Base-by-base conservation (phyloP, 2,888 invertebrate species). In the Sepioteuthis lessoniana region DNA sequence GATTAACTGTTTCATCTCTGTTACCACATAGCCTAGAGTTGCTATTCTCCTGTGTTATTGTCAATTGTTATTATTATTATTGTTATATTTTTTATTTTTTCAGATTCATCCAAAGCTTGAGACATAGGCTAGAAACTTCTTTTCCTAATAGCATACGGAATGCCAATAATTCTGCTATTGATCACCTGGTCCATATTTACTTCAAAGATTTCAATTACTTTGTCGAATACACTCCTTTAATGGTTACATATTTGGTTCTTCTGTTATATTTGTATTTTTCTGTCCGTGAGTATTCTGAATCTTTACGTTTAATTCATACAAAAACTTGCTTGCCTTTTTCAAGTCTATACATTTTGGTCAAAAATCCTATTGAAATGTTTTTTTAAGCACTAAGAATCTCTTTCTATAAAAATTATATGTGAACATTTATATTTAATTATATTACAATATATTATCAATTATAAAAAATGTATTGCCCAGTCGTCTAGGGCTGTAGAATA, bases 231-330 rank as follows among this genome's bases (percentile, higher is more conserved):
- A 96, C 99, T 50, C 99, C 99, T 0, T 97, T 99, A 21, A 98
- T 98, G 42, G 98, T 98, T 94, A 98, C 99, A 2, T 99, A 99
- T 96, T 97, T 98, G 5, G 98, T 99, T 35, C 97, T 99, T 55
- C 99, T 99, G 97, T 97, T 99, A 46, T 99, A 99, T 97, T 98
- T 99, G 55, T 99, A 99, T 97, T 99, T 99, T 97, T 99, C 99
- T 46, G 98, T 99, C 76, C 98, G 99, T 95, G 96, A 97, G 97
- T 97, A 95, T 47, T 28, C 37, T 55, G 16, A 76, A 13, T 76
- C n/a, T 16, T 76, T 50, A 13, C 19, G 19, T 7, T 90, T 25
- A 55, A 31, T 60, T 90, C 55, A 2, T 50, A 7, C 28, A 42
- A 91, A 90, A 46, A 47, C n/a, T 90, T 91, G 21, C 42, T 47